These are phyloP conservation scores for Cyphomyrmex costatus DNA, from an alignment of 1,140 invertebrate species.

Conservation along the genomic window DNA sequence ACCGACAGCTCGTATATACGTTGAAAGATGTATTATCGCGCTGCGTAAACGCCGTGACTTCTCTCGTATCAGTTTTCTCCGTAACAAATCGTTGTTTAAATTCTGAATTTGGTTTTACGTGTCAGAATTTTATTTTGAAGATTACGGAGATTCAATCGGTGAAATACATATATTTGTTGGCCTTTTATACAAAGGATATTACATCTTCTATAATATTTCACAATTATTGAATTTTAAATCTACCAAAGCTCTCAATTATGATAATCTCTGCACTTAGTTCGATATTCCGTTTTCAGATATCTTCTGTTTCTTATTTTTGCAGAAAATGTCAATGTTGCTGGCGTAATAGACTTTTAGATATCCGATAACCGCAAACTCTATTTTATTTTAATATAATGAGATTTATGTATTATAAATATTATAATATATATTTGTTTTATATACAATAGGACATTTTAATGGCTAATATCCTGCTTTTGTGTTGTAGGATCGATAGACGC, in stretches of 20 bases:
- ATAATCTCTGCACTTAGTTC: slow-evolving; percentile 25
- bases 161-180: neutral
- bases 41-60: slow-evolving; percentile 31
- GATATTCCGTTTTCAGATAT: neutral
- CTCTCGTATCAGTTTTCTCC: slow-evolving; percentile 9
- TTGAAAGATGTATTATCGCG: slow-evolving; percentile 42
- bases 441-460: neutral
- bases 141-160: neutral
- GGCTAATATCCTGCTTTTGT: neutral
- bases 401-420: neutral
- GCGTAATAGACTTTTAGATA: neutral
- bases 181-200: neutral
- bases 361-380: neutral
- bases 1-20: slow-evolving; percentile 39
- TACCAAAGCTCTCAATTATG: slow-evolving; percentile 10
- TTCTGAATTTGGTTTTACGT: slow-evolving; percentile 5
- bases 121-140: slow-evolving; percentile 1
- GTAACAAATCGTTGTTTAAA: slow-evolving; percentile 28
- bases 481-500: neutral
- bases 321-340: neutral
- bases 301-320: neutral
- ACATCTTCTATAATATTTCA: neutral
- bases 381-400: slow-evolving; percentile 1
- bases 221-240: slow-evolving; percentile 1
- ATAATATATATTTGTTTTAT: neutral